A percentile compares a stretch with the other conserved stretches of the same genome.
Conservation (phyloP, 2,113 vertebrate species). For the Oncorhynchus clarkii region DNA sequence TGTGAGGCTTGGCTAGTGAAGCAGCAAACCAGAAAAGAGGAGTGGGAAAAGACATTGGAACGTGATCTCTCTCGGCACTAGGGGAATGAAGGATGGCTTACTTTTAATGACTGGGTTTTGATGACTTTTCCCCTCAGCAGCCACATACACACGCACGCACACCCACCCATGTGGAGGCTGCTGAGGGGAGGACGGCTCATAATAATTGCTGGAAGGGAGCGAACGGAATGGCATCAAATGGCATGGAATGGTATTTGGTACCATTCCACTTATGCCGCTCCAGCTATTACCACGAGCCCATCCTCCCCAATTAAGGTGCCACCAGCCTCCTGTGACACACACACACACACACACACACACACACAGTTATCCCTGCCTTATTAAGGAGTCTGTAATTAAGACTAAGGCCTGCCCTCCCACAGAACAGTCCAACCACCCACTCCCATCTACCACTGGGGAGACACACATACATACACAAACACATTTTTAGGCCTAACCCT, state of each 20-base stretch:
- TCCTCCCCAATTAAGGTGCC: too few relatives aligned
- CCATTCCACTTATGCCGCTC: too few relatives aligned
- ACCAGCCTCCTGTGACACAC: neutral
- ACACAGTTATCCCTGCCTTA: constrained; percentile 27
- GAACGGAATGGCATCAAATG: too few relatives aligned
- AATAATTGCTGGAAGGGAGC: too few relatives aligned
- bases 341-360: constrained; percentile 18
- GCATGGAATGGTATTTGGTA: too few relatives aligned
- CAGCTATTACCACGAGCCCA: too few relatives aligned
- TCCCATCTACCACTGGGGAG: constrained; percentile 43
- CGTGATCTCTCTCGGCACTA: constrained; percentile 56
- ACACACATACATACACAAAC: neutral
- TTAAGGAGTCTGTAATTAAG: constrained; percentile 69
- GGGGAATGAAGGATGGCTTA: constrained; percentile 59
- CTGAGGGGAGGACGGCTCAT: too few relatives aligned
- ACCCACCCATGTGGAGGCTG: too few relatives aligned
- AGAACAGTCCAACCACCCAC: constrained; percentile 68
- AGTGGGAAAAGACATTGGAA: constrained; percentile 62
- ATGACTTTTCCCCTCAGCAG: constrained; percentile 21
- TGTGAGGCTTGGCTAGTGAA: constrained; percentile 67
- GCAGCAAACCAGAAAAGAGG: constrained; percentile 62
- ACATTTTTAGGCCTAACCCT: neutral
- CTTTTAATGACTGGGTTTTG: constrained; percentile 69
- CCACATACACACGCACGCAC: constrained; percentile 26
- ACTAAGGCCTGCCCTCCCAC: constrained; percentile 68